Evolutionary conservation across 2,888 invertebrate genomes (phyloP), one percentile per base, ranked within the genome.

Genomic region (Meiosimyza platycephala): DNA sequence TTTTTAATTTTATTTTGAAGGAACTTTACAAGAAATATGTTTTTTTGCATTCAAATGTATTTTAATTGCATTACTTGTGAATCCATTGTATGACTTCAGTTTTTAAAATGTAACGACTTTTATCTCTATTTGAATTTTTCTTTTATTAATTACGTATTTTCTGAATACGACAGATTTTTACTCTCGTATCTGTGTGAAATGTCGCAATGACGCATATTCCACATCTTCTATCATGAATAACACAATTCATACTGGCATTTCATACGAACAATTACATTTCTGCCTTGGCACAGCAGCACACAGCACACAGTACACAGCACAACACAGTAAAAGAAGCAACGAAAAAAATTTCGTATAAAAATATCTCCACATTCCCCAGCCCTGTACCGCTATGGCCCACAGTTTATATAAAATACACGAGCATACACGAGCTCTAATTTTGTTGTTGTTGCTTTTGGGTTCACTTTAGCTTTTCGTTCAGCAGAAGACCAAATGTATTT

Each of bases 201-300:
- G 18, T 72, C 72, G 74, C 75, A 74, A 72, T 74, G 71, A 71
- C 74, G 71, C 78, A 76, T 77, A 76, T 78, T 78, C 77, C 80
- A 40, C 40, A 79, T 79, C 79, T 78, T 80, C 73, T 78, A 76
- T 78, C 80, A 78, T 78, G 77, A 80, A 81, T 79, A 80, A 79
- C 79, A 80, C 79, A 80, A 79, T 79, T 80, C 79, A 79, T 78
- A 81, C 81, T 81, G 79, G 77, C 50, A 15, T 50, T 51, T 33
- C 54, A 33, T 47, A 54, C 52, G 54, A 40, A 47, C 60, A 59
- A 33, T 33, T 18, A 18, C 69, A 54, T 54, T 54, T 52, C 22
- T 57, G 67, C 67, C 67, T 54, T 67, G 54, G 57, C n/a, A n/a
- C n/a, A n/a, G n/a, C n/a, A n/a, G n/a, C n/a, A n/a, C n/a, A n/a